Evolutionary conservation across 2,113 vertebrate genomes (phyloP), one percentile per base, ranked within the genome.

Genomic region (Machaerirhynchus nigripectus): DNA sequence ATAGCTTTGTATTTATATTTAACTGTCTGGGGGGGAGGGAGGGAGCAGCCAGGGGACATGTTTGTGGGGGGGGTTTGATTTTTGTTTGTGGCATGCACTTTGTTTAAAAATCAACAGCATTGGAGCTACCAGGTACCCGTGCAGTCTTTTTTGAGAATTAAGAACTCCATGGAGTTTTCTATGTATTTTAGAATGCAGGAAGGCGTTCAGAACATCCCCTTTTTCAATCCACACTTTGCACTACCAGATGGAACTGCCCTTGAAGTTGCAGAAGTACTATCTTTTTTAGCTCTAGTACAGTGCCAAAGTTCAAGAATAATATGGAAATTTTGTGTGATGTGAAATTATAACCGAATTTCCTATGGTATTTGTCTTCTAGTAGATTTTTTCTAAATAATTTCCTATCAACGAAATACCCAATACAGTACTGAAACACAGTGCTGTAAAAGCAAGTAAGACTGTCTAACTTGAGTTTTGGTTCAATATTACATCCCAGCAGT

Each of bases 291-390:
- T 49, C 40, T 46, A 90, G 27, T 37, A 74, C 35, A 64, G 37
- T 67, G 74, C 23, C 47, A 52, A 81, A 94, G 61, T 91, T 87
- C 37, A 91, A 84, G n/a, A 85, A 68, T 76, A 83, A 69, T 24
- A 91, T 9, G 20, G 37, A 79, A 85, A 73, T 33, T 71, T 15
- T 57, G 61, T 76, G 44, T 82, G 70, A 95, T 13, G 13, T 19
- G n/a, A 95, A 84, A 92, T 59, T 79, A 59, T 84, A 84, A 40
- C 21, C 21, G 53, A 4, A 49, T 27, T 86, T 78, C 74, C 89
- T 47, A 76, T 33, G 53, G 21, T 37, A 80, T 55, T 85, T 70
- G 15, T 79, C 61, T 89, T 81, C 53, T 56, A 24, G 53, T 50
- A 42, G 17, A 56, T 77, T 74, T 93, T 92, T 89, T 76, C 39